Evolutionary conservation across 1,140 invertebrate genomes (phyloP).

Genomic region (Colletes gigas): DNA sequence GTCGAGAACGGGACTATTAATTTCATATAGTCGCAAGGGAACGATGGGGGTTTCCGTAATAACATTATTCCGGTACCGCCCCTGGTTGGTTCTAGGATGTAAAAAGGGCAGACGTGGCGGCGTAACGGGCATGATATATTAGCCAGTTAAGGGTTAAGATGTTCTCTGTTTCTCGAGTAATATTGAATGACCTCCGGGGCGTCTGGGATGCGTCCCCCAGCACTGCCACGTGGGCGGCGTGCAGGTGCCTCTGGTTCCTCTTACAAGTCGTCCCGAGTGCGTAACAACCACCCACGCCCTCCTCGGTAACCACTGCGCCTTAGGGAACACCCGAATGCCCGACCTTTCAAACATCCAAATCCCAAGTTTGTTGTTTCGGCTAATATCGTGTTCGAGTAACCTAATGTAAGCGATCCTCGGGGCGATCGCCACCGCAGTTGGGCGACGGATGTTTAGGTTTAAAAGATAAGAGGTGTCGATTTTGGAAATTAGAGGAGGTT

Average conservation of each 20-base stretch:
- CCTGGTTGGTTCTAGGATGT: neutral
- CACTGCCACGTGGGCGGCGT: conserved; percentile 72
- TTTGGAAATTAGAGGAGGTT: no score
- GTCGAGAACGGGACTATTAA: neutral
- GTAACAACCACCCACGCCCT: conserved; percentile 66
- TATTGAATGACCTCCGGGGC: conserved; percentile 52
- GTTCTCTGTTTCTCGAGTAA: conserved; percentile 59
- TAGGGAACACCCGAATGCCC: conserved; percentile 36
- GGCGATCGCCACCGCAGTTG: no score
- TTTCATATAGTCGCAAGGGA: neutral
- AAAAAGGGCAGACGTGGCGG: neutral
- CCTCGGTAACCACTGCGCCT: conserved; percentile 49
- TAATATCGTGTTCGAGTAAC: no score
- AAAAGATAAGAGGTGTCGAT: no score
- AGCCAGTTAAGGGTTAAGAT: conserved; percentile 60
- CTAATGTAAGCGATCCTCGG: no score
- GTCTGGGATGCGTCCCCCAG: conserved; percentile 56
- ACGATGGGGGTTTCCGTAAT: neutral
- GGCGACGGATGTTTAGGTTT: no score
- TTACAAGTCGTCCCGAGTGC: conserved; percentile 53
- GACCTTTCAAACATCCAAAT: conserved; percentile 23
- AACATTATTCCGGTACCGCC: conserved; percentile 26
- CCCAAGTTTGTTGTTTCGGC: no score
- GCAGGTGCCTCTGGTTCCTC: conserved; percentile 75
- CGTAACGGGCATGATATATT: conserved; percentile 31